Evolutionary conservation across 2,888 invertebrate species (phyloP).

Genomic region (Trachelus stipa): DNA sequence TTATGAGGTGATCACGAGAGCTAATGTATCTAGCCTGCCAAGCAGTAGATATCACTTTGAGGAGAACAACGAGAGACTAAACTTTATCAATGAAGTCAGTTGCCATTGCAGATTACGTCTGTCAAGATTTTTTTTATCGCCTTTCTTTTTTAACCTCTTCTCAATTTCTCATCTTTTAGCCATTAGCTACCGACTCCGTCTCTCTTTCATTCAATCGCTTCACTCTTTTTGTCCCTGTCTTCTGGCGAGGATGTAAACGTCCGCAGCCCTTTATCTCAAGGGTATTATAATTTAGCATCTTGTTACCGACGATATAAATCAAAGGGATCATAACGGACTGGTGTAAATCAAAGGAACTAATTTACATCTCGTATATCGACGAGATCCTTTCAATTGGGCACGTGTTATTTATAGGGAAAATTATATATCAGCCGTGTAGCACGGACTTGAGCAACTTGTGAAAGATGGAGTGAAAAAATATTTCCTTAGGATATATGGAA

Average conservation of each 20-base stretch:
- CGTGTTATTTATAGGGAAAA: no score
- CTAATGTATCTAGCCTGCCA: background rate
- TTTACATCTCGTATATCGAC: no score
- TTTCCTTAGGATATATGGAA: background rate
- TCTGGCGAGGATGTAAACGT: no score
- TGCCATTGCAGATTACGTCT: background rate
- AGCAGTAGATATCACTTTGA: background rate
- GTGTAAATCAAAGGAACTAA: no score
- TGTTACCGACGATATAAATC: slow-evolving; percentile 9
- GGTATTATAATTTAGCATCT: slow-evolving; percentile 22
- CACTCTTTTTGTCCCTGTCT: no score
- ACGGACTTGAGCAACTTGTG: background rate
- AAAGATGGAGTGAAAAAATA: background rate
- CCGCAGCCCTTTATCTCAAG: slow-evolving; percentile 6
- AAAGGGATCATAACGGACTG: slow-evolving; percentile 8
- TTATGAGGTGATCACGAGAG: background rate
- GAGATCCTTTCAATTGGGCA: no score
- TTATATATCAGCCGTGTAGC: no score
- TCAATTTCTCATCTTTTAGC: slow-evolving; percentile 9
- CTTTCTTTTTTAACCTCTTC: background rate
- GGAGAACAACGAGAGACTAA: background rate
- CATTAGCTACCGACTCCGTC: no score
- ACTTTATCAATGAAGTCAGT: background rate
- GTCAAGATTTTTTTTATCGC: background rate
- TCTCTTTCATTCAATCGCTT: no score